Conservation (phyloP, 2,113 vertebrate species). For the Cnemophilus loriae region DNA sequence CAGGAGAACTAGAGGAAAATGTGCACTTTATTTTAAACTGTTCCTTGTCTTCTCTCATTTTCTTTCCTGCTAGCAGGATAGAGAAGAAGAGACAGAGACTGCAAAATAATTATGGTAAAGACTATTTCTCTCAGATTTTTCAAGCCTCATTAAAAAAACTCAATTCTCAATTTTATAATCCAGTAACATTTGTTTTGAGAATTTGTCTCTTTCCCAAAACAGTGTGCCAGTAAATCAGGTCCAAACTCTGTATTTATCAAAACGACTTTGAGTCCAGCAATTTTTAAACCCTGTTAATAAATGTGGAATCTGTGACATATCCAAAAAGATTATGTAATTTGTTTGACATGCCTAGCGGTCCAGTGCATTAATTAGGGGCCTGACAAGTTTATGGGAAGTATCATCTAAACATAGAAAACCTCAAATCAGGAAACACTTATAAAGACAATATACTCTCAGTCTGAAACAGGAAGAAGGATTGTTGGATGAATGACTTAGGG, state of each 20-base stretch:
- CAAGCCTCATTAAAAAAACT: neutral
- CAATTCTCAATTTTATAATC: neutral
- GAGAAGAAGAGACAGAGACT: neutral
- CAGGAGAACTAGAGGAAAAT: neutral
- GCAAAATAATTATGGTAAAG: neutral
- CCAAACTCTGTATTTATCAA: conserved; percentile 10
- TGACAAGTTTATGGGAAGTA: neutral
- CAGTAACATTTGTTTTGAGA: conserved; percentile 18
- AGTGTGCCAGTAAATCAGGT: neutral
- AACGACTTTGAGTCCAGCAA: neutral
- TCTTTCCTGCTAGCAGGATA: neutral
- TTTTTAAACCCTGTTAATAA: conserved; percentile 2
- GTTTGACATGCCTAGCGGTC: neutral
- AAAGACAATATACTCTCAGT: neutral
- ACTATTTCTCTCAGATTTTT: neutral
- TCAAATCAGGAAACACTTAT: neutral
- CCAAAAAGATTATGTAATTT: neutral
- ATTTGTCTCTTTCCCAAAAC: neutral
- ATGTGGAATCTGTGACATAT: neutral
- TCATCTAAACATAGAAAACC: neutral
- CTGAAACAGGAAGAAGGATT: neutral
- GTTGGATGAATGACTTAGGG: neutral
- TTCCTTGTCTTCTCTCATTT: neutral
- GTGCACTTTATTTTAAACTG: neutral
- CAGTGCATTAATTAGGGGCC: neutral